Base-by-base conservation (phyloP, 92 coral and sea anemone genomes). In the Paragorgia papillata region DNA sequence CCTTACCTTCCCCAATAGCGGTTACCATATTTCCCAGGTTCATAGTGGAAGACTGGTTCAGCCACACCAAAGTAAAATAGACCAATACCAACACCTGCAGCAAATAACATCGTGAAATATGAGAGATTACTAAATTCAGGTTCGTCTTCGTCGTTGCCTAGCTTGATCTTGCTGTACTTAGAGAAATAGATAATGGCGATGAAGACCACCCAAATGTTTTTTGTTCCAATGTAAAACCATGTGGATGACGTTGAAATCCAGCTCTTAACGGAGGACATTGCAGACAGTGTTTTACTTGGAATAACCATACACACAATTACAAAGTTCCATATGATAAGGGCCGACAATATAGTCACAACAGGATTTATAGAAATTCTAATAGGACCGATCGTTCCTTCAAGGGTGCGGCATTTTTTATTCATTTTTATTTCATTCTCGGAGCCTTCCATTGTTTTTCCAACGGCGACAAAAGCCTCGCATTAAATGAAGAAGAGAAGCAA, bases 1-100 rank as follows among this genome's bases (percentile, higher is more conserved):
- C 9, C 69, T 40, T 66, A 66, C 73, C 73, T 66, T 66, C 53
- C 73, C 73, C 73, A 66, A 26, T 66, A 66, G 15, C 73, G 73
- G 26, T 66, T 66, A 12, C 73, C 26, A 63, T 63, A 27, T 35
- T 27, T 25, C 19, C 69, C 57, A 22, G 80, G 64, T 27, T 58
- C 80, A n/a, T 74, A 74, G 24, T 74, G 80, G 18, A 35, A 20
- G 3, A 74, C 69, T 19, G 80, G 80, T 17, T 74, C 80, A 24
- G 80, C 80, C 0, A 75, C 80, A 2, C 80, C 80, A 61, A 57
- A 75, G 57, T 75, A 75, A 50, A 75, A 75, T 29, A 75, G 26
- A 7, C 80, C 80, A 75, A 75, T 62, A 15, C 80, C 80, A 39
- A 75, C 57, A 24, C 80, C 80, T 0, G 80, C 80, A 6, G 80